Evolutionary conservation across 1,140 invertebrate species (phyloP).

Genomic region (Mycetomoellerius zeteki): DNA sequence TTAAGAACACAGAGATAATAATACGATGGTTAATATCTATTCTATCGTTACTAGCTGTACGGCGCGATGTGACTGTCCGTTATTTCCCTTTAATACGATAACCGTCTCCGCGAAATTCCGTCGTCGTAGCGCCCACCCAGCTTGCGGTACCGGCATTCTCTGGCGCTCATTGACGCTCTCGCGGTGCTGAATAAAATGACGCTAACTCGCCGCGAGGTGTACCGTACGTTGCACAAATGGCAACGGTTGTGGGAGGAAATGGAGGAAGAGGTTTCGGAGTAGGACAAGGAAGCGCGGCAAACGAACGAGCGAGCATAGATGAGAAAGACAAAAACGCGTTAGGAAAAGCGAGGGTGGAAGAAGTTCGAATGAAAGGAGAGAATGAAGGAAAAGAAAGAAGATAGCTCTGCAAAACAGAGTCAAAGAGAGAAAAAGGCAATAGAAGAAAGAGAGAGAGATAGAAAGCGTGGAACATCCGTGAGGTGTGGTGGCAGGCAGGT

Average conservation of each 20-base stretch:
- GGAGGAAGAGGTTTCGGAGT: conserved; percentile 35
- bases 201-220: conserved; percentile 39
- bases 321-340: conserved; percentile 20
- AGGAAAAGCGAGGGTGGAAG: conserved; percentile 18
- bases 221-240: conserved; percentile 56
- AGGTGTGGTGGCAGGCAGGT: conserved; percentile 78
- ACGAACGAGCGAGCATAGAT: conserved; percentile 2
- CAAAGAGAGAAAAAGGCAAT: background rate
- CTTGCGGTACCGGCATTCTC: conserved; percentile 56
- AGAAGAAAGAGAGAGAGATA: conserved; percentile 2
- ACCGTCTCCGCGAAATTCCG: conserved; percentile 50
- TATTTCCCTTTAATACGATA: conserved; percentile 44
- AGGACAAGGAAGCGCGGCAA: conserved; percentile 23
- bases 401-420: background rate
- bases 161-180: conserved; percentile 52
- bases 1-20: background rate
- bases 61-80: conserved; percentile 42
- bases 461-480: conserved; percentile 50
- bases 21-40: background rate
- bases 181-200: conserved; percentile 38
- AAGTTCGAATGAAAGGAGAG: conserved; percentile 13
- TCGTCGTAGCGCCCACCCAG: conserved; percentile 43
- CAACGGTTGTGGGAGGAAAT: conserved; percentile 50
- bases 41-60: conserved; percentile 1
- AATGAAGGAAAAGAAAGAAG: background rate